phyloP scores from a whole-genome alignment of 2,113 vertebrate genomes.

The Erythrocebus patas region DNA sequence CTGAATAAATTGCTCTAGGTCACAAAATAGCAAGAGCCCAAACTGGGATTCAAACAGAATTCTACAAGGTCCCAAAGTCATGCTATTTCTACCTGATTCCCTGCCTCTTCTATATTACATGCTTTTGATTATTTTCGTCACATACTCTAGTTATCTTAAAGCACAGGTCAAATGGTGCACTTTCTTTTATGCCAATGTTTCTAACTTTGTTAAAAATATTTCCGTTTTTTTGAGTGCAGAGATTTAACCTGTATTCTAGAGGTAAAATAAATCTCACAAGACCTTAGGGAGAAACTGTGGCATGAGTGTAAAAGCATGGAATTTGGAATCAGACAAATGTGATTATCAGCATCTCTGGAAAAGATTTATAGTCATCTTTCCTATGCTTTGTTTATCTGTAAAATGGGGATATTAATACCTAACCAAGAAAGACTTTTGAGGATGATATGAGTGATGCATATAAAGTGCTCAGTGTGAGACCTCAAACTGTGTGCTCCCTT shows the following conservation, averaged over 20 bases:
- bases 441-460: neutral
- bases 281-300: neutral
- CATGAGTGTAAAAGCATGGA: neutral
- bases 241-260: slow-evolving; percentile 29
- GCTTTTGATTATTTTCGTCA: slow-evolving; percentile 54
- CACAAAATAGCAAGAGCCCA: slow-evolving; percentile 10
- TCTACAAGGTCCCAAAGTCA: neutral
- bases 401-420: neutral
- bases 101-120: neutral
- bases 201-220: slow-evolving; percentile 52
- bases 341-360: neutral
- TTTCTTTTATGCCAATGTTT: slow-evolving; percentile 54
- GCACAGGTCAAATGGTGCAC: slow-evolving; percentile 25
- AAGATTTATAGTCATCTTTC: neutral
- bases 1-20: slow-evolving; percentile 38
- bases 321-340: neutral
- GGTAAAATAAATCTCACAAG: slow-evolving; percentile 6
- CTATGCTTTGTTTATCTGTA: neutral
- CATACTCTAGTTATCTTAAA: slow-evolving; percentile 30
- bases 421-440: neutral
- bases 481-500: neutral
- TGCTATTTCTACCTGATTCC: slow-evolving; percentile 15
- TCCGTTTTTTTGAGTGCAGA: slow-evolving; percentile 19
- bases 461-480: neutral
- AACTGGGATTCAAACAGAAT: slow-evolving; percentile 20